Evolutionary conservation across 2,888 invertebrate species (phyloP), one percentile per base, ranked within the genome.

Genomic region (Syrphus vitripennis): DNA sequence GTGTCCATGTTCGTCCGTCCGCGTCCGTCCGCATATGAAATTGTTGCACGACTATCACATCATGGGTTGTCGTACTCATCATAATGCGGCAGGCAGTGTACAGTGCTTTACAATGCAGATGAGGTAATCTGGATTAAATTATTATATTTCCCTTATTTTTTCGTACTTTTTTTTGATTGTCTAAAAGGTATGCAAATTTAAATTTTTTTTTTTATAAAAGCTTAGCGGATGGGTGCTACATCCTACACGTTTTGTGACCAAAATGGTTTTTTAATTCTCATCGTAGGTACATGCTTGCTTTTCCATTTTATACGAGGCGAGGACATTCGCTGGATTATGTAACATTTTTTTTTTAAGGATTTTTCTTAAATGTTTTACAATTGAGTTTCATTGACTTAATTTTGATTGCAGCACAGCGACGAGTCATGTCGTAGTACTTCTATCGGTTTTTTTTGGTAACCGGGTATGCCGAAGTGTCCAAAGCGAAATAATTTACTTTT

Each of bases 41-140:
- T 72, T 69, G 67, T 67, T 80, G 72, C 79, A 84, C 84, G 80
- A 6, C 2, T 6, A 42, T 16, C n/a, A n/a, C n/a, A 80, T 69
- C 26, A 34, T 55, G 67, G 55, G 37, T 21, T 16, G 24, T 61
- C 40, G 42, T 67, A 24, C 29, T 72, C 78, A 69, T 83, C 72
- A 61, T 74, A 74, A 78, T 63, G 63, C 71, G 67, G 12, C 71
- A 71, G 72, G 76, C 67, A 40, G 59, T 59, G 76, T 61, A 72
- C 67, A 40, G 59, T 59, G 76, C 55, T 84, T 80, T 77, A 80
- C 84, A 84, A 80, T 84, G 84, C 84, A 84, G 84, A 84, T 84
- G 84, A 84, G 67, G 67, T 80, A 80, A 80, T 76, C 80, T 77
- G 84, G 76, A 83, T 83, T 69, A 74, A 19, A 63, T 75, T 79